A percentile compares a stretch with the other conserved stretches of the same genome.
phyloP scores from a whole-genome alignment of 2,888 invertebrate species.

The Cephus spinipes region DNA sequence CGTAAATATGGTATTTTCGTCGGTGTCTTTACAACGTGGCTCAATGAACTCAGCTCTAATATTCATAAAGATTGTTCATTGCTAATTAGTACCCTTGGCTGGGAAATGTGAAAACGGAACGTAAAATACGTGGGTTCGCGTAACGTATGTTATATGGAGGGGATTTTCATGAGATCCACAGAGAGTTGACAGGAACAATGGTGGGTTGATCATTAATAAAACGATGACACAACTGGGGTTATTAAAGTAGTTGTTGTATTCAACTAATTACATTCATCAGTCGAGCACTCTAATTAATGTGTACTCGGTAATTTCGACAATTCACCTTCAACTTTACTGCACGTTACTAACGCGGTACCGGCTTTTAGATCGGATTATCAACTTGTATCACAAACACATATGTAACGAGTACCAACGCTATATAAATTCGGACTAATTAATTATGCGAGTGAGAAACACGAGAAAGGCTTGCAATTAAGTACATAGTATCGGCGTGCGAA shows the following conservation, averaged over 20 bases:
- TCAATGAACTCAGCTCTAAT: neutral
- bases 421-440: neutral
- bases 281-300: conserved; percentile 19
- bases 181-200: neutral
- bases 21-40: too few relatives aligned
- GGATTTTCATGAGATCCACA: neutral
- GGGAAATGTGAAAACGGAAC: neutral
- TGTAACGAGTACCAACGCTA: neutral
- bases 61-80: neutral
- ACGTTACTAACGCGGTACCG: neutral
- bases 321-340: neutral
- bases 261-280: conserved; percentile 19
- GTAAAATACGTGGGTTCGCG: neutral
- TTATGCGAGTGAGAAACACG: neutral
- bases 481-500: neutral
- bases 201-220: neutral
- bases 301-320: conserved; percentile 19
- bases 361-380: neutral
- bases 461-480: neutral
- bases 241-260: neutral
- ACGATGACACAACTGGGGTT: neutral
- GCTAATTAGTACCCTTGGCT: neutral
- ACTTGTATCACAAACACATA: neutral
- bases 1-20: neutral
- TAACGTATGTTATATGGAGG: neutral